Evolutionary conservation across 2,888 invertebrate species (phyloP), one percentile per base, ranked within the genome.

Genomic region (Dicranocentrus wangi): DNA sequence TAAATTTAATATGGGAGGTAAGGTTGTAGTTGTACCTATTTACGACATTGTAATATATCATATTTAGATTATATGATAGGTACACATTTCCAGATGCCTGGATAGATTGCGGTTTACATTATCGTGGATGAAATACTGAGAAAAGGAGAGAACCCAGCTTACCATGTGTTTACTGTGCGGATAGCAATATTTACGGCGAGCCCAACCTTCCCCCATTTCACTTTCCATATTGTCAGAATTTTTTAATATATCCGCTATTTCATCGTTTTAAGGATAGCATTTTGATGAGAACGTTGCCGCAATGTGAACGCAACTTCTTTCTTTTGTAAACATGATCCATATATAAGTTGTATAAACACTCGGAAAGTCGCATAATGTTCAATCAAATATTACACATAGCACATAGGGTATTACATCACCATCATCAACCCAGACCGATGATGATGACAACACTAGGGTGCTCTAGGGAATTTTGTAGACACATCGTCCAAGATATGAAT

Each of bases 401-500:
- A 39, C 39, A n/a, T 47, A 21, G 55, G 13, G 25, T 55, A 55
- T 55, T 55, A 25, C 55, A 25, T 13, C 55, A 55, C 25, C 55
- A 25, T 7, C 13, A 55, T 55, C 55, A 55, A 17, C 17, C 3
- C 19, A 17, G n/a, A 19, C 51, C 53, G 51, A 63, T 63, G 19
- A 53, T 63, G 72, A 72, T 63, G 72, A 72, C 63, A 63, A 47
- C 15, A n/a, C 39, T 5, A 63, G 72, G 72, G 32, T 63, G 51
- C 72, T 72, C 72, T 63, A 17, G 72, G 72, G 71, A 71, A 47
- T 61, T 27, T 61, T 17, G 21, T 53, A 63, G 43, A 19, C 72
- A 51, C 53, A 55, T n/a, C 60, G 39, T 19, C 23, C 7, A 53
- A 63, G 72, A 72, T 72, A 53, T 72, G 63, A 72, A 72, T 72